Conservation (phyloP, 2,888 invertebrate genomes). For the Napeogenes sylphis region DNA sequence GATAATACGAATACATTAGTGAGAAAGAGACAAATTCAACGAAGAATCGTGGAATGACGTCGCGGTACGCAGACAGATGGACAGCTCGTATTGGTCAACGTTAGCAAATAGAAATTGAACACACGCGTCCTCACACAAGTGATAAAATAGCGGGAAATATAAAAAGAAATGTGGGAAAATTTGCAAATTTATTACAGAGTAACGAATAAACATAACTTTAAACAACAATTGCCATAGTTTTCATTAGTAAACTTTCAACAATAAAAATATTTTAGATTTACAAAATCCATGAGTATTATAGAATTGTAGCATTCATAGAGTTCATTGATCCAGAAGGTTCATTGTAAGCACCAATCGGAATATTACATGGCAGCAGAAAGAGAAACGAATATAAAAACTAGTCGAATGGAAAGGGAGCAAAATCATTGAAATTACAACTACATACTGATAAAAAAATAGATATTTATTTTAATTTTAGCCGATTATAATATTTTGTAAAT, state of each 20-base stretch:
- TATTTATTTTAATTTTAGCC: too few species aligned
- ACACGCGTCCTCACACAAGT: conserved; percentile 53
- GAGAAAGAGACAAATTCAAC: conserved; percentile 46
- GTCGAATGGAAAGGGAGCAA: conserved; percentile 38
- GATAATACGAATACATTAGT: conserved; percentile 38
- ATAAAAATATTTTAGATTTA: background rate
- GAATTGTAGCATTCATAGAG: conserved; percentile 7
- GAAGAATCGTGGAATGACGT: conserved; percentile 47
- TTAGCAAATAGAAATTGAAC: conserved; percentile 70
- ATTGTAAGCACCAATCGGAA: conserved; percentile 50
- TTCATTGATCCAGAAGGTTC: conserved; percentile 29
- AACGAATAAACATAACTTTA: background rate
- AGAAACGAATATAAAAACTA: conserved; percentile 40
- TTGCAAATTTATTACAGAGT: background rate
- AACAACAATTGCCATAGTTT: background rate
- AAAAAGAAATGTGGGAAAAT: conserved; percentile 10
- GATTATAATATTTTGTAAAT: too few species aligned
- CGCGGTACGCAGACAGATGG: conserved; percentile 82
- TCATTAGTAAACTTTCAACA: background rate
- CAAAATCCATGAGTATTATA: background rate
- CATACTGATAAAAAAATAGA: conserved; percentile 10
- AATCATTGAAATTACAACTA: background rate
- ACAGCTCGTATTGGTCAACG: conserved; percentile 78
- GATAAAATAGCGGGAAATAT: conserved; percentile 32
- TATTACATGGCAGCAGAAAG: conserved; percentile 60